These are phyloP conservation scores for Gadus macrocephalus DNA, from an alignment of 2,113 vertebrate species.

Conservation along the genomic window DNA sequence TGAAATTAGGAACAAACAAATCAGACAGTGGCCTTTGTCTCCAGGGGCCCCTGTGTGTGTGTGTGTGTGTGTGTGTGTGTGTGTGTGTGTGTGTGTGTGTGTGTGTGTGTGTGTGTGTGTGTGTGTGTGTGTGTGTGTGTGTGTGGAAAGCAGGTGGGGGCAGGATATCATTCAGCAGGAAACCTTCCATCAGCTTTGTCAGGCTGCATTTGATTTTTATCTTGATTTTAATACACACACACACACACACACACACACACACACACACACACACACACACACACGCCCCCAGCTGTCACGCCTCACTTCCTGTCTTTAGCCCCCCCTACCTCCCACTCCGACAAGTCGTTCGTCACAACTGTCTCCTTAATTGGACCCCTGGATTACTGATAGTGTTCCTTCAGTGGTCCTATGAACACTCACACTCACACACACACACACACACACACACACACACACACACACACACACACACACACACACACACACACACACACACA, in stretches of 20 bases:
- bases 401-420: conserved; percentile 12
- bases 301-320: conserved; percentile 67
- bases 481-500: conserved; percentile 2
- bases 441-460: conserved; percentile 9
- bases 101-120: conserved; percentile 22
- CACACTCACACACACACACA: conserved; percentile 1
- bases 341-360: conserved; percentile 62
- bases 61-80: conserved; percentile 41
- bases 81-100: conserved; percentile 22
- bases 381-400: conserved; percentile 53
- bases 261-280: conserved; percentile 27
- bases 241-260: conserved; percentile 16
- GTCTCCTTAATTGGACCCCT: conserved; percentile 65
- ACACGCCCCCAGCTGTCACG: conserved; percentile 61
- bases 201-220: conserved; percentile 67
- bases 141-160: conserved; percentile 40
- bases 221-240: conserved; percentile 53
- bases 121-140: conserved; percentile 2
- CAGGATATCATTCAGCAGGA: conserved; percentile 56
- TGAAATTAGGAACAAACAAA: conserved; percentile 52
- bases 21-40: conserved; percentile 51
- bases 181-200: conserved; percentile 64
- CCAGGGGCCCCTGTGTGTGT: conserved; percentile 33
- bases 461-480: conserved; percentile 2
- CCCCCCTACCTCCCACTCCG: conserved; percentile 16